Evolutionary conservation across 2,888 invertebrate genomes (phyloP).

Genomic region (Acanthosepion esculentum): DNA sequence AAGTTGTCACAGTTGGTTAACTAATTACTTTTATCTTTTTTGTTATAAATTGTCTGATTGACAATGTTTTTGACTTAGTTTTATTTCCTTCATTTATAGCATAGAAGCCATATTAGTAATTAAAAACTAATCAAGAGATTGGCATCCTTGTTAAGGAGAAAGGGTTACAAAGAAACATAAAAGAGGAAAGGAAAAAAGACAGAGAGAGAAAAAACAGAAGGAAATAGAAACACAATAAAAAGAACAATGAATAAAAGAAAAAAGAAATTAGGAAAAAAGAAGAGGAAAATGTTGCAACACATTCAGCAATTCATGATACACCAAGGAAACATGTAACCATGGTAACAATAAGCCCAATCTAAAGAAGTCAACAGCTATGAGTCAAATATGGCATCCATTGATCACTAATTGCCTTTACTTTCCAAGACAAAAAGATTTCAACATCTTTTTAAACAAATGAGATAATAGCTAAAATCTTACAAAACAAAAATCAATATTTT

Average conservation of each 20-base stretch:
- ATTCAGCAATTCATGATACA: slow-evolving; percentile 2
- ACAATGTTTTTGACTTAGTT: neutral
- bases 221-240: neutral
- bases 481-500: too few relatives aligned
- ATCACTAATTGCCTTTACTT: neutral
- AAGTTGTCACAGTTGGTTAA: too few relatives aligned
- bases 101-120: too few relatives aligned
- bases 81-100: neutral
- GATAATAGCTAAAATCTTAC: too few relatives aligned
- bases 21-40: too few relatives aligned
- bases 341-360: neutral
- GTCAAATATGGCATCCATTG: neutral
- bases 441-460: neutral
- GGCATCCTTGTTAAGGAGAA: neutral
- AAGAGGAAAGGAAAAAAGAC: neutral
- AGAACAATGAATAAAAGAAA: neutral
- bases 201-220: neutral
- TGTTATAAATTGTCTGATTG: neutral
- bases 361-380: neutral
- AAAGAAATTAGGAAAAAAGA: neutral
- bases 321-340: neutral
- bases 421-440: neutral
- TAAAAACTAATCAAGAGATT: too few relatives aligned
- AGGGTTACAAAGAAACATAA: neutral
- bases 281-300: neutral